Base-by-base conservation (phyloP, 2,797 vertebrate genomes). In the Pipistrellus pipistrellus region DNA sequence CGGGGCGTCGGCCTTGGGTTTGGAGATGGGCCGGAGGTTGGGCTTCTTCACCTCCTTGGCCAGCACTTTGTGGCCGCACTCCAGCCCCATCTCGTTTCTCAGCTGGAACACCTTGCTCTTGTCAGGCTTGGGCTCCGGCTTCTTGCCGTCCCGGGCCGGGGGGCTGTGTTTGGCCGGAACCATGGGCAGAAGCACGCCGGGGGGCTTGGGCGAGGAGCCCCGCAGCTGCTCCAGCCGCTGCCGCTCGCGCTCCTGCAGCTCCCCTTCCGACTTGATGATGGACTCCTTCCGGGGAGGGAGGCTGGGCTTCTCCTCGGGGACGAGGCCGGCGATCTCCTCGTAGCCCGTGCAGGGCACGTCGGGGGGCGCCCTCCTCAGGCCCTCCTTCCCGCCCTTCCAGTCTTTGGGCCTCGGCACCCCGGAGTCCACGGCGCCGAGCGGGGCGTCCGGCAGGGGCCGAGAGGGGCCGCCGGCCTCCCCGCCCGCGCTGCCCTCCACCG, bases 1-100 rank as follows among this genome's bases (percentile, higher is more conserved):
- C 0, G 88, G 30, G 0, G 64, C 96, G 30, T 99, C 99, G 2
- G 98, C 15, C 97, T 99, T 99, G 87, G 98, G 97, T 94, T 99
- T 99, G 51, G 99, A 98, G 20, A 99, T 98, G 6, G 99, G 99
- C 75, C 99, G 99, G 55, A 99, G 98, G 94, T 99, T 99, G 76
- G 99, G 99, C 97, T 99, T 99, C 97, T 99, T 99, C 75, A 99
- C 99, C 95, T 99, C 99, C 96, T 99, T 99, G 96, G 99, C 99
- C 1, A 99, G 98, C 32, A 99, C 96, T 94, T 99, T 99, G 97
- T 99, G 99, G 76, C 99, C 99, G 30, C 99, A 99, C 97, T 99
- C 99, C 75, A 99, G 98, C 4, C 99, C 99, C 99, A 99, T 99
- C 98, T 99, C 99, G 0, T 99, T 99, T 66, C 98, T 99, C 85